phyloP scores from a whole-genome alignment of 2,113 vertebrate genomes.

The Equus quagga region DNA sequence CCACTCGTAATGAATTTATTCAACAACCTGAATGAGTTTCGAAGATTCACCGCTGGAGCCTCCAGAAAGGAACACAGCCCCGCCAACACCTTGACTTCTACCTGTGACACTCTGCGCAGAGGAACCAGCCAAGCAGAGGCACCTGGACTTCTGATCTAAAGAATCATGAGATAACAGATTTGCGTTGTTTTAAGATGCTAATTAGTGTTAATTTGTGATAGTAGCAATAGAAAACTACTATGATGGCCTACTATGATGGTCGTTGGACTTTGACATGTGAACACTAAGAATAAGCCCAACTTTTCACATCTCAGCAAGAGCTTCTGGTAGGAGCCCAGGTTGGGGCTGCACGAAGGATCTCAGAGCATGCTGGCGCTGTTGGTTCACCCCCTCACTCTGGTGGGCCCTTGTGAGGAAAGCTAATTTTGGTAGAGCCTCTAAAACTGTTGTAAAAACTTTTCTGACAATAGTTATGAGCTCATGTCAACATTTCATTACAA shows the following conservation, averaged over 20 bases:
- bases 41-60: neutral
- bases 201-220: neutral
- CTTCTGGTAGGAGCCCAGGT: neutral
- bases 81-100: neutral
- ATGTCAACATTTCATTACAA: neutral
- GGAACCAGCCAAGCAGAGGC: neutral
- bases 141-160: neutral
- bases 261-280: neutral
- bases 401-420: neutral
- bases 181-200: neutral
- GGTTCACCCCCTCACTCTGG: neutral
- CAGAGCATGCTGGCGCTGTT: neutral
- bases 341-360: neutral
- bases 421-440: neutral
- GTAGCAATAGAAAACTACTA: neutral
- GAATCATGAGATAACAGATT: neutral
- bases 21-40: neutral
- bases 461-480: neutral
- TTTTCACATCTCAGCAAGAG: neutral
- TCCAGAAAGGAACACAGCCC: neutral
- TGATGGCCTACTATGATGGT: neutral
- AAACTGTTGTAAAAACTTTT: neutral
- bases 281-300: neutral
- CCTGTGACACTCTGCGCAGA: neutral
- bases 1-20: neutral